phyloP scores from a whole-genome alignment of 1,140 invertebrate genomes.

The Polypedilum vanderplanki region DNA sequence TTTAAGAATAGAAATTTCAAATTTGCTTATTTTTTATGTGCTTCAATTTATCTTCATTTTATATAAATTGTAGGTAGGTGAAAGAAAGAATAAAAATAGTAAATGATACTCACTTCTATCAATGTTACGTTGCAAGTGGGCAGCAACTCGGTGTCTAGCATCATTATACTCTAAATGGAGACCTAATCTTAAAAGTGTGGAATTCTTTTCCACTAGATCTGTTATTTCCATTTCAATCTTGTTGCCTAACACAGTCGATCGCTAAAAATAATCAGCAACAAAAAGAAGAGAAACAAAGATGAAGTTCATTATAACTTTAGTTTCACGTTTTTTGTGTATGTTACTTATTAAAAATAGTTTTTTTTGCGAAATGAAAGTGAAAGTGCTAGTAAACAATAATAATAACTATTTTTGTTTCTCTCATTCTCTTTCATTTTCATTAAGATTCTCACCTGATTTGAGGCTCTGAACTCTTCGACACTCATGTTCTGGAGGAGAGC shows the following conservation, averaged over 20 bases:
- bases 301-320: too few species aligned
- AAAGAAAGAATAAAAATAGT: background rate
- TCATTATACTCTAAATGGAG: constrained; percentile 94
- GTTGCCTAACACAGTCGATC: constrained; percentile 89
- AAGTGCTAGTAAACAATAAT: constrained; percentile 3
- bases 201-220: constrained; percentile 85
- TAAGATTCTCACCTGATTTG: constrained; percentile 75
- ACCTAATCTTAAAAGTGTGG: constrained; percentile 81
- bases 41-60: too few species aligned
- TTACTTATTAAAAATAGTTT: background rate
- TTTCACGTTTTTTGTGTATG: too few species aligned
- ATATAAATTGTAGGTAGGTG: too few species aligned
- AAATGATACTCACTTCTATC: constrained; percentile 79
- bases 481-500: constrained; percentile 77
- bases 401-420: background rate
- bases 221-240: constrained; percentile 98
- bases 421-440: constrained; percentile 32
- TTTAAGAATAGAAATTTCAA: too few species aligned
- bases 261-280: constrained; percentile 55
- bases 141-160: constrained; percentile 84
- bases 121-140: constrained; percentile 91
- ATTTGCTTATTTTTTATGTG: too few species aligned
- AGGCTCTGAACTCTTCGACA: constrained; percentile 87
- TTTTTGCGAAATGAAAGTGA: background rate
- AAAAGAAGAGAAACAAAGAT: constrained; percentile 30